Evolutionary conservation across 1,140 invertebrate genomes (phyloP).

Genomic region (Rhyacophila brunnea): DNA sequence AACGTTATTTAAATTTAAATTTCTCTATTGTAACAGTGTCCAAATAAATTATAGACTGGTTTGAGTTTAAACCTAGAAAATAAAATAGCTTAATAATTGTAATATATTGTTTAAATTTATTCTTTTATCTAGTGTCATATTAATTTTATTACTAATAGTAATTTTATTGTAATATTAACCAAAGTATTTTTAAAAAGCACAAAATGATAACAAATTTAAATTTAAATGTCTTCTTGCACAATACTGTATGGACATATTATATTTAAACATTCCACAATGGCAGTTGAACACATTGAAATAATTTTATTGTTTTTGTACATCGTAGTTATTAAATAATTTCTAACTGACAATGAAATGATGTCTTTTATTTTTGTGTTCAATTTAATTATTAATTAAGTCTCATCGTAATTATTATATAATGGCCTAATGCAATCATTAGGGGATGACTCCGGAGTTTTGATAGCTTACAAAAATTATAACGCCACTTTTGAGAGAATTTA

Average conservation of each 20-base stretch:
- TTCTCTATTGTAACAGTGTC: neutral
- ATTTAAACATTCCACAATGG: neutral
- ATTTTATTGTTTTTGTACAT: slow-evolving; percentile 1
- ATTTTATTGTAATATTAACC: neutral
- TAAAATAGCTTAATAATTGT: neutral
- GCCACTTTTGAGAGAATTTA: too few species aligned
- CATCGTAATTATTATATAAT: too few species aligned
- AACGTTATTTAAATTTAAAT: neutral
- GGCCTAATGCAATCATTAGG: too few species aligned
- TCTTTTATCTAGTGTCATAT: neutral
- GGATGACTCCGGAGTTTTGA: too few species aligned
- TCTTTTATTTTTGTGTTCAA: too few species aligned
- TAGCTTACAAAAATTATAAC: too few species aligned
- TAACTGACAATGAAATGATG: too few species aligned
- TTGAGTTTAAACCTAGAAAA: neutral
- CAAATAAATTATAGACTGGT: slow-evolving; percentile 4
- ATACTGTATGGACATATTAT: neutral
- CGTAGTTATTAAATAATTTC: neutral
- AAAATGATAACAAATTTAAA: neutral
- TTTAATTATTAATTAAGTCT: too few species aligned
- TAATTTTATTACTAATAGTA: neutral
- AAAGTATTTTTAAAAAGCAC: neutral
- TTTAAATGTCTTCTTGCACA: neutral
- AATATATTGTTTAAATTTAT: neutral
- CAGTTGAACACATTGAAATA: neutral